Base-by-base conservation (phyloP, 64 coral and sea anemone species). In the Dendrophyllia cribrosa region DNA sequence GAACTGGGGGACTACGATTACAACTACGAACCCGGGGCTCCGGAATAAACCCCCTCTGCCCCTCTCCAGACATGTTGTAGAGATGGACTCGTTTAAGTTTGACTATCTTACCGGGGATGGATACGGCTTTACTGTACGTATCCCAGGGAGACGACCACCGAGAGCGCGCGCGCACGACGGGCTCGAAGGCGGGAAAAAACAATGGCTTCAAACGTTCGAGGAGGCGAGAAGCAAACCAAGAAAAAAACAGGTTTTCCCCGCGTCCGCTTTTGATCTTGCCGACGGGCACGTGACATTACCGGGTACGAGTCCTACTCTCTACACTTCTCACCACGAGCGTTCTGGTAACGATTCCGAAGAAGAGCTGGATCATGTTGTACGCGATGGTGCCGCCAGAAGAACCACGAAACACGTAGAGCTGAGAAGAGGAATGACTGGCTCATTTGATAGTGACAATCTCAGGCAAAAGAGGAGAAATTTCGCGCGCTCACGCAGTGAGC, bases 11-110 rank as follows among this genome's bases (percentile, higher is more conserved):
- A 83, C 26, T 43, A 55, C 11, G 52, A 8, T 34, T 34, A 34
- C 34, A 34, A 34, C 52, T 55, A 5, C 20, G 62, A 61, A 52
- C 78, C 16, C 52, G 15, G 14, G 4, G 3, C 24, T 4, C 9
- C 69, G 43, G 34, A 59, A 17, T 48, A 72, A 49, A 21, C 48
- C 23, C 14, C 66, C 52, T 70, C 66, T 19, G 22, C 55, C 43
- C 65, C 21, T 2, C 46, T 52, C 50, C 3, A 44, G 59, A 49
- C 44, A 61, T 16, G 44, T 53, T 69, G 62, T 59, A 67, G 58
- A 93, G 51, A 44, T 89, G 82, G 95, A 94, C 56, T 97, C 95
- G 15, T 80, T 94, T 49, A 97, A 94, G 34, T 86, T 97, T 34
- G 92, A 94, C 51, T 79, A 94, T 59, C 76, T 83, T 1, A 73